Evolutionary conservation across 2,797 vertebrate species (phyloP), one percentile per base, ranked within the genome.

Genomic region (Poeciliopsis presidionis): DNA sequence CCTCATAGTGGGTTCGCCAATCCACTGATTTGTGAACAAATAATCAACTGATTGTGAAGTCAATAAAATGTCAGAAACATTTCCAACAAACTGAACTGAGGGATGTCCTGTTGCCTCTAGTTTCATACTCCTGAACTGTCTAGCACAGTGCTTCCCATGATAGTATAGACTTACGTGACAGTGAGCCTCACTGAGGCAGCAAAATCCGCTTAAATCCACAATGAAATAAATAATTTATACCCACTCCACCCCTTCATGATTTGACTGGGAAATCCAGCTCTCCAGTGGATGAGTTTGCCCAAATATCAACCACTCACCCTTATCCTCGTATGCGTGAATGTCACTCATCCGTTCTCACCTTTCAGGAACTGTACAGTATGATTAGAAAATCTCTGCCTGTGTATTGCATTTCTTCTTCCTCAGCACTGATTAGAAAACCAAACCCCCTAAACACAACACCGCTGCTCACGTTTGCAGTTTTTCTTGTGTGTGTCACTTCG

Each of bases 351-450:
- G 7, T 81, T 47, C 11, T 28, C 36, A 55, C 8, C 57, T 73
- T 57, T 79, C 49, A 57, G 73, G 41, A 69, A 73, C 33, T 71
- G 63, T 72, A 74, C 77, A 61, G 25, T 57, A 63, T n/a, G 41
- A 65, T 84, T 75, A 81, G 53, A 87, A 81, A 86, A 43, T 81
- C 79, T 72, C 84, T 1, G 41, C 81, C 1, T 30, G 72, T 80
- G 85, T 90, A 89, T 92, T 89, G 51, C 76, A 79, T 93, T 92
- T 90, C 89, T 72, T 81, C 75, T 51, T 83, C 75, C 86, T 92
- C 91, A 92, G 88, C 91, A 90, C 71, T 80, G 75, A 91, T 85
- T 9, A 0, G 85, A 78, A 89, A 93, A 89, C 75, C 72, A 86
- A 88, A 93, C 87, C 78, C 84, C 25, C 13, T 46, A 87, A 87